Evolutionary conservation across 2,888 invertebrate genomes (phyloP).

Genomic region (Cataglyphis albicans): DNA sequence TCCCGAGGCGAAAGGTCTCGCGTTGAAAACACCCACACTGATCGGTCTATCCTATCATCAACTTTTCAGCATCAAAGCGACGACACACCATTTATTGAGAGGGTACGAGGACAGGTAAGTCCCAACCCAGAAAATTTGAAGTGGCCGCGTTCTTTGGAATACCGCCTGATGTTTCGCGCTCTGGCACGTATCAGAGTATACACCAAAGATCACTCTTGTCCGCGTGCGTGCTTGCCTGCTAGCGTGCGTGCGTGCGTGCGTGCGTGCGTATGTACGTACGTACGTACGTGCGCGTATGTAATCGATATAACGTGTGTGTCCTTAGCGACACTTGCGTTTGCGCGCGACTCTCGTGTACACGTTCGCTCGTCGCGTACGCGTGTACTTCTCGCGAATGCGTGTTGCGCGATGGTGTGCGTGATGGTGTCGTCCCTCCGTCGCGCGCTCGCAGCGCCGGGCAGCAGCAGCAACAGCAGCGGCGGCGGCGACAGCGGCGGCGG

Average conservation of each 20-base stretch:
- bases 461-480: conserved; percentile 34
- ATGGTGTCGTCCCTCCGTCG: conserved; percentile 28
- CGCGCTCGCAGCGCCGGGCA: conserved; percentile 45
- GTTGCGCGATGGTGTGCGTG: conserved; percentile 62
- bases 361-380: conserved; percentile 47
- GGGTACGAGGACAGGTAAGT: not conserved
- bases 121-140: not conserved
- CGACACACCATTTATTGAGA: not conserved
- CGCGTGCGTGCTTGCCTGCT: conserved; percentile 26
- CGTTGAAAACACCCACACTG: conserved; percentile 35
- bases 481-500: conserved; percentile 6
- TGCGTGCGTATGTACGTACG: conserved; percentile 31
- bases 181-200: not conserved
- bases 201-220: not conserved
- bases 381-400: conserved; percentile 73
- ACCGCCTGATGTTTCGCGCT: conserved; percentile 34
- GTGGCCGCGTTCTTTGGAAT: conserved; percentile 27
- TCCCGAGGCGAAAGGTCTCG: conserved; percentile 24
- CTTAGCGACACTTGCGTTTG: conserved; percentile 46
- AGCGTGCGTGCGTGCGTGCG: conserved; percentile 28
- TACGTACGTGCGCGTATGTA: conserved; percentile 39
- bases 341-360: conserved; percentile 32
- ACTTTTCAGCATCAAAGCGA: not conserved
- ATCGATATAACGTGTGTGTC: conserved; percentile 28
- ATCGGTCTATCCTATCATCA: not conserved